Percentiles rank a stretch among this genome's conserved stretches.
phyloP scores from a whole-genome alignment of 2,888 invertebrate species.

The Dascillus cervinus region DNA sequence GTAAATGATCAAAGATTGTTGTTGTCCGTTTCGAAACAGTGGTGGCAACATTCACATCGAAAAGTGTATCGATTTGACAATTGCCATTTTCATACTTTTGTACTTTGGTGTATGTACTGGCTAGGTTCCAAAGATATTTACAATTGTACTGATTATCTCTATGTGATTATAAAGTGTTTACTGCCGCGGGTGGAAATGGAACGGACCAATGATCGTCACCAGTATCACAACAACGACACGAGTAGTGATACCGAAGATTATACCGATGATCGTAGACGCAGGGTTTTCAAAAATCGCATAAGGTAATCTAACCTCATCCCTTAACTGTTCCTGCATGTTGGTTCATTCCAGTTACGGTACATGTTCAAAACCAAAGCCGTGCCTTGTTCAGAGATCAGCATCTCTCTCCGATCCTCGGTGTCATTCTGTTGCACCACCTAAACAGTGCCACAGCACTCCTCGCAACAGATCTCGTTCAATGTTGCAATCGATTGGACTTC shows the following conservation, averaged over 20 bases:
- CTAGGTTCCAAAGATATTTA: conserved; percentile 34
- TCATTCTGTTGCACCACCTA: conserved; percentile 46
- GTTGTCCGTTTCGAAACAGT: too few species aligned
- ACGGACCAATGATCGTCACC: conserved; percentile 35
- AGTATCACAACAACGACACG: conserved; percentile 50
- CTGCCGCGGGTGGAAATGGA: conserved; percentile 38
- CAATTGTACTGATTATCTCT: conserved; percentile 35
- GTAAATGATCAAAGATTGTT: too few species aligned
- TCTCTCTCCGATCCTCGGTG: conserved; percentile 46
- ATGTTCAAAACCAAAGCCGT: conserved; percentile 56
- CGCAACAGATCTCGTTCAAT: conserved; percentile 37
- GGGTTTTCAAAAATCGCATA: conserved; percentile 62
- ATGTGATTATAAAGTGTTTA: conserved; percentile 37
- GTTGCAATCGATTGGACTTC: conserved; percentile 25
- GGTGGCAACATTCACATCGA: too few species aligned
- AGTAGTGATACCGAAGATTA: conserved; percentile 85
- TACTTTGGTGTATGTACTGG: conserved; percentile 34
- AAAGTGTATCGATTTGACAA: too few species aligned
- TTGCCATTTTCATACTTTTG: conserved; percentile 13
- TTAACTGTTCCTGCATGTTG: conserved; percentile 15
- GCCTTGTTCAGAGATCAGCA: conserved; percentile 51
- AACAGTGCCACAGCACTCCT: conserved; percentile 44
- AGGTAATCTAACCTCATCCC: conserved; percentile 42
- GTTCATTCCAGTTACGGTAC: conserved; percentile 47
- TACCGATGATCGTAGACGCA: conserved; percentile 60